These are phyloP conservation scores for Leiothrix lutea DNA, from an alignment of 2,113 vertebrate species.

Conservation along the genomic window DNA sequence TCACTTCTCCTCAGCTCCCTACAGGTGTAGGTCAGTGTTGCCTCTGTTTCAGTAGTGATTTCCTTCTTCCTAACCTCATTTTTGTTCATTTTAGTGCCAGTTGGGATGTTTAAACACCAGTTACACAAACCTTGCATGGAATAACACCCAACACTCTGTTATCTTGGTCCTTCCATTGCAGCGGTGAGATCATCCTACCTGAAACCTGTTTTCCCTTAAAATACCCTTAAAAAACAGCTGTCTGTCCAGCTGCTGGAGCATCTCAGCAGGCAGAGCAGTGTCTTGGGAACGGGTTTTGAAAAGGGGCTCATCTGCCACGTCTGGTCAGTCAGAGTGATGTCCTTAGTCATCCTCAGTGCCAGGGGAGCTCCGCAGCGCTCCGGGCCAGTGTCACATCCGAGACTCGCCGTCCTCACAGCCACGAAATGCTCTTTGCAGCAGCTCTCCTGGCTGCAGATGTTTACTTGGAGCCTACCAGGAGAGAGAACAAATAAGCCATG, in stretches of 20 bases:
- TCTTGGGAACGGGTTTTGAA: background rate
- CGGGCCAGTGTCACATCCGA: slow-evolving; percentile 2
- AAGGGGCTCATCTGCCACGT: background rate
- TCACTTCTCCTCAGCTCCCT: background rate
- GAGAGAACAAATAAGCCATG: background rate
- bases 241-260: background rate
- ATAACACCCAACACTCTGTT: fast-evolving
- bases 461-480: background rate
- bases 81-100: background rate
- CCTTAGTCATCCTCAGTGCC: background rate
- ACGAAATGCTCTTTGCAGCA: slow-evolving; percentile 3
- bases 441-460: background rate
- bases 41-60: background rate
- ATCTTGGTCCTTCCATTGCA: background rate
- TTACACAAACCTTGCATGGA: background rate
- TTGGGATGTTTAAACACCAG: background rate
- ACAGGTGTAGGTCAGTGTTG: background rate
- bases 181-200: background rate
- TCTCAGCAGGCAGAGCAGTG: background rate
- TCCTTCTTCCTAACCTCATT: background rate
- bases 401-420: background rate
- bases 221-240: background rate
- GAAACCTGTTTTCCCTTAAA: background rate
- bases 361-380: background rate
- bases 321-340: background rate